Conservation (phyloP, 2,113 vertebrate genomes). For the Ameiurus melas region DNA sequence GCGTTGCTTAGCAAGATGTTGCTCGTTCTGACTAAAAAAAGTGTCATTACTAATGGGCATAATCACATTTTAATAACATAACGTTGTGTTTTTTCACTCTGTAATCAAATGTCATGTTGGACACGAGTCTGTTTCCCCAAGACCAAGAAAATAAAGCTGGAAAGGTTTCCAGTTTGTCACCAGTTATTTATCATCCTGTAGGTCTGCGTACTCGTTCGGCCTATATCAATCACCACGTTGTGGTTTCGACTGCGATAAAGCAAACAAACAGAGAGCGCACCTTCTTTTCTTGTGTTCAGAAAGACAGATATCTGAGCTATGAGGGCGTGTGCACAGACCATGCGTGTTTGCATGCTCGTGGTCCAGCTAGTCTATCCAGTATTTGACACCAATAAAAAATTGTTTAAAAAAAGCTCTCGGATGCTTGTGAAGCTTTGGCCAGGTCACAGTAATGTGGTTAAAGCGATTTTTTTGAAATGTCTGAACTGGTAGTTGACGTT, state of each 20-base stretch:
- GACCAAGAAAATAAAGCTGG: background rate
- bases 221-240: background rate
- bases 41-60: background rate
- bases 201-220: background rate
- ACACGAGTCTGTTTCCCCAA: background rate
- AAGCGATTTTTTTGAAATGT: background rate
- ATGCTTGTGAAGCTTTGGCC: background rate
- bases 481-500: background rate
- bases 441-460: background rate
- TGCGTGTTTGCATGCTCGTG: background rate
- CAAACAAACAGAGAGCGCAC: background rate
- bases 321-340: background rate
- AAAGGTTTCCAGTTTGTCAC: background rate
- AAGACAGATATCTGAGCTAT: conserved; percentile 27
- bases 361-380: conserved; percentile 9
- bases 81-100: background rate
- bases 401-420: background rate
- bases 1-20: background rate
- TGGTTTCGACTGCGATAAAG: background rate
- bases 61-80: background rate
- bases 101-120: background rate
- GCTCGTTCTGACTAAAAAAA: background rate
- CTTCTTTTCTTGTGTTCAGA: background rate
- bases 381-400: background rate
- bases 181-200: background rate